Base-by-base conservation (phyloP, 2,113 vertebrate genomes). In the Cephalopterus ornatus region DNA sequence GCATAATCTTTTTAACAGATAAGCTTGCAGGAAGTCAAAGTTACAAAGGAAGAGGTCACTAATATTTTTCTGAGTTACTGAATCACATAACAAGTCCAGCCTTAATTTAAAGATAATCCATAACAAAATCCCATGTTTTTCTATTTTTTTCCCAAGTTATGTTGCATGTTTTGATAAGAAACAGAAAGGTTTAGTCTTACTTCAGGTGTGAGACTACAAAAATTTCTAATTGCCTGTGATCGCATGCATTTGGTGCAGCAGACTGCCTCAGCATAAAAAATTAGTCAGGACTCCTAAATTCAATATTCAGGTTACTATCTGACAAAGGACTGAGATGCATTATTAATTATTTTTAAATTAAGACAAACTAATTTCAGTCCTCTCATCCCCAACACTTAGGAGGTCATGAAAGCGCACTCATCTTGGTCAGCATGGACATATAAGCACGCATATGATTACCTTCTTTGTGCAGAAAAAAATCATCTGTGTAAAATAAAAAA, bases 1-100 rank as follows among this genome's bases (percentile, higher is more conserved):
- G 2, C n/a, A 88, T 74, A 91, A 88, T 85, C 78, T 92, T 95
- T 93, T 88, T 61, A 92, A 86, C 72, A 96, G 82, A 83, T 71
- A 92, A 93, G 47, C 59, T 88, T 77, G 65, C 76, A 93, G 84
- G 78, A 96, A 95, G 75, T 59, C 16, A 2, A 93, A 77, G n/a
- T 68, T 78, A 52, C 30, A 88, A 80, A 92, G 82, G 82, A 94
- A 93, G 75, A 93, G 72, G 90, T 90, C 75, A 74, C 63, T 47
- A 84, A 32, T 32, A 92, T 93, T 94, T 94, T 80, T 68, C 85
- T 30, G 39, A 41, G 18, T 63, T 41, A 84, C 27, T 46, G 87
- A 96, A 68, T 93, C 92, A 73, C 1, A 0, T 42, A 95, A 49
- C 44, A 90, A 91, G 44, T 65, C 44, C 32, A 78, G 73, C 63